These are phyloP conservation scores for Diorhabda sublineata DNA, from an alignment of 1,140 invertebrate genomes.

Conservation along the genomic window DNA sequence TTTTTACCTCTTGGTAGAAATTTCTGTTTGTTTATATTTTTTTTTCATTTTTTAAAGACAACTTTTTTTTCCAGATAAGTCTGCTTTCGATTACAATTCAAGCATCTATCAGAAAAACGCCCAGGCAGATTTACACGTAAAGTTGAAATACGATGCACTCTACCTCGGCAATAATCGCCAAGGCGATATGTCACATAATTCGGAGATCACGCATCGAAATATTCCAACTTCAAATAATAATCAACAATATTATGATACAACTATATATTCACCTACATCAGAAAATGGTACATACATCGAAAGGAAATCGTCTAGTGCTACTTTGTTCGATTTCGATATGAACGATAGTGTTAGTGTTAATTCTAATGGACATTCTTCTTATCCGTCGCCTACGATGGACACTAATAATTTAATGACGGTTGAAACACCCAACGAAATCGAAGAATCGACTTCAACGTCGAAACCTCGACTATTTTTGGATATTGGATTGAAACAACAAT, in stretches of 20 bases:
- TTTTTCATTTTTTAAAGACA: background rate
- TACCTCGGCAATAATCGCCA: constrained; percentile 5
- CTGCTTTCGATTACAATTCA: constrained; percentile 22
- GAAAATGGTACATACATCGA: constrained; percentile 19
- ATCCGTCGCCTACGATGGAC: background rate
- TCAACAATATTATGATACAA: constrained; percentile 6
- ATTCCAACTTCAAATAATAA: constrained; percentile 10
- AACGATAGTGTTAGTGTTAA: constrained; percentile 25
- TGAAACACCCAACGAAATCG: constrained; percentile 24
- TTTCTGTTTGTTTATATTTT: background rate
- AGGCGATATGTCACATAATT: background rate
- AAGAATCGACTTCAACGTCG: constrained; percentile 12
- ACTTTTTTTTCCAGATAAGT: constrained; percentile 24
- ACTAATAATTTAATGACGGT: background rate
- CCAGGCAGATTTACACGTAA: constrained; percentile 10
- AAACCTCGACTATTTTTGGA: constrained; percentile 18
- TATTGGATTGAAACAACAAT: constrained; percentile 3
- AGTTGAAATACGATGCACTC: constrained; percentile 7
- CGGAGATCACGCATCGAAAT: constrained; percentile 11
- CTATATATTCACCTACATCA: constrained; percentile 15
- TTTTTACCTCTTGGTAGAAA: background rate
- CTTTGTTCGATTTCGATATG: background rate
- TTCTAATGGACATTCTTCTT: constrained; percentile 15
- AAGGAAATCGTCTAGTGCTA: background rate
- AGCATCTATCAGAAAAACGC: constrained; percentile 9